Base-by-base conservation (phyloP, 2,888 invertebrate species). In the Athetis lepigone region DNA sequence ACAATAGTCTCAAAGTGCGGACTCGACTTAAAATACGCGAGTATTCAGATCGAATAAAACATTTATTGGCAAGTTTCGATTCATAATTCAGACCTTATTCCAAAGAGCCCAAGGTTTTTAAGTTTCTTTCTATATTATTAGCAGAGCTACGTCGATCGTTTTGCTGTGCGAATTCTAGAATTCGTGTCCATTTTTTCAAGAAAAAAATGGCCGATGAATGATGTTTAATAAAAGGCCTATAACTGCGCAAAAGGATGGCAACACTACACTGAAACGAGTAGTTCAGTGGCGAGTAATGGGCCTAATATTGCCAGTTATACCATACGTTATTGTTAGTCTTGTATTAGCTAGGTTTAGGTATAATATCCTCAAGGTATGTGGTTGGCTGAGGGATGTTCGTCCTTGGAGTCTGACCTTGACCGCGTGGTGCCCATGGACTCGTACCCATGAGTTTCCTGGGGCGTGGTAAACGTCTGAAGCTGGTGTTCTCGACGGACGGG, bases 361-460 rank as follows among this genome's bases (percentile, higher is more conserved):
- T 69, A 68, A 75, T 83, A 80, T 82, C 78, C 88, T 93, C 93
- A 93, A 92, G 93, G 93, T 91, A 93, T 91, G 89, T 93, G 74
- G 76, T 79, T 77, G 82, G 81, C 85, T 80, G 85, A 72, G 46
- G 74, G 71, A 79, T 80, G 83, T 55, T 81, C 85, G 60, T 85
- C 84, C 70, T 75, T 83, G 90, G 61, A 21, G 39, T 96, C 97
- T 97, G 96, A 97, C 97, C 97, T 97, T 96, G 97, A 96, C 92
- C 96, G 96, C 92, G 97, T 97, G 95, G 96, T 97, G 95, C 98
- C 98, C 98, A 98, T 98, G 84, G 98, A 98, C 95, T 98, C 97
- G 96, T 98, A 98, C 84, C 96, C 95, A 89, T 95, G 96, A 68
- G 89, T 78, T 71, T 93, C 93, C 82, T 88, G 91, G 59, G 92